Percentiles rank a stretch among this genome's conserved stretches.
Conservation (phyloP, 2,113 vertebrate genomes). For the Oryzias celebensis region DNA sequence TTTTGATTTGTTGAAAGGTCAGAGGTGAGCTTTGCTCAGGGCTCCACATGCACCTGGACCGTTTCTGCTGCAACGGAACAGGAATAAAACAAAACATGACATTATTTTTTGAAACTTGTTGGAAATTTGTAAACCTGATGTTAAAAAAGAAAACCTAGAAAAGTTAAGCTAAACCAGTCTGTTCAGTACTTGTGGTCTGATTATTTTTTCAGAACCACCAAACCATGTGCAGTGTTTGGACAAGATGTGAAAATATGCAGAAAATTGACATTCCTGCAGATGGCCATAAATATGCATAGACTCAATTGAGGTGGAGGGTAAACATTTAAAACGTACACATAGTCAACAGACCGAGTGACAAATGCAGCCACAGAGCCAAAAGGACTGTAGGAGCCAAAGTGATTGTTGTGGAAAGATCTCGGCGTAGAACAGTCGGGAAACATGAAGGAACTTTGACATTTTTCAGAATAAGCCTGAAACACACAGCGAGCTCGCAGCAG, state of each 20-base stretch:
- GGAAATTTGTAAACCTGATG: too few species aligned
- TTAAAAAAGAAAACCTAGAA: too few species aligned
- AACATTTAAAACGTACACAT: not conserved
- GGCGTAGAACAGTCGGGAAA: not conserved
- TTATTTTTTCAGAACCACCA: too few species aligned
- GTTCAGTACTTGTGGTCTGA: too few species aligned
- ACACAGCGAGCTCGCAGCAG: too few species aligned
- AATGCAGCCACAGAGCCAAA: not conserved
- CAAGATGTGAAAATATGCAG: not conserved
- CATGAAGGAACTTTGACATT: not conserved
- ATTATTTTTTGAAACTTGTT: too few species aligned
- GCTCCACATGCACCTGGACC: too few species aligned
- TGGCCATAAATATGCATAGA: conserved; percentile 30
- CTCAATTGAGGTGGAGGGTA: not conserved
- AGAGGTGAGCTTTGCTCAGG: too few species aligned
- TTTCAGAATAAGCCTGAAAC: not conserved
- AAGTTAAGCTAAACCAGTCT: too few species aligned
- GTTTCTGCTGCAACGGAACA: too few species aligned
- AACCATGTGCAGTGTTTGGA: not conserved
- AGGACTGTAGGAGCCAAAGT: not conserved
- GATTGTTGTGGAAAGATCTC: not conserved
- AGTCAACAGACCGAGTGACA: conserved; percentile 10
- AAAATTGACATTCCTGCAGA: conserved; percentile 8
- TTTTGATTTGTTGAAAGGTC: too few species aligned
- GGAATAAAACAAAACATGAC: too few species aligned